phyloP scores from a whole-genome alignment of 2,797 vertebrate genomes.

The Trematomus bernacchii region DNA sequence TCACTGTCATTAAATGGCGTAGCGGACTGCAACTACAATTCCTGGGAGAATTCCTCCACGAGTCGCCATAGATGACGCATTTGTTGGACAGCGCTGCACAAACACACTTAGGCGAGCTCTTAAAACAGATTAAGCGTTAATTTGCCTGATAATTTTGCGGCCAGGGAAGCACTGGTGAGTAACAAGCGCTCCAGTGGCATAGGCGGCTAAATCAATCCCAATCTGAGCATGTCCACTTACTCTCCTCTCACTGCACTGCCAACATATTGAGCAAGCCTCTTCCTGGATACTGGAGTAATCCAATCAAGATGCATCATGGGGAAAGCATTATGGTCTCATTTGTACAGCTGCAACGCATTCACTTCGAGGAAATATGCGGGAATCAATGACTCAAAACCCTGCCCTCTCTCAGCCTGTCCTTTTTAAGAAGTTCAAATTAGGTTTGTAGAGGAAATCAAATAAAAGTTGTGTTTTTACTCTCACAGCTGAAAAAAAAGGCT shows the following conservation, averaged over 20 bases:
- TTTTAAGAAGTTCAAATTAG: constrained; percentile 63
- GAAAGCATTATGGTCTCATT: constrained; percentile 74
- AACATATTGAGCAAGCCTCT: constrained; percentile 63
- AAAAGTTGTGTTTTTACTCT: constrained; percentile 65
- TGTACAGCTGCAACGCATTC: constrained; percentile 59
- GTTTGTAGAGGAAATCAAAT: constrained; percentile 73
- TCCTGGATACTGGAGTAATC: constrained; percentile 70
- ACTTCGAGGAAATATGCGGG: constrained; percentile 57
- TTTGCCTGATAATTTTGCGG: constrained; percentile 55
- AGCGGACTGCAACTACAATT: constrained; percentile 16
- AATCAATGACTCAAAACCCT: constrained; percentile 70
- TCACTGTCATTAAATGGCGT: constrained; percentile 36
- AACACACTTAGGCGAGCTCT: constrained; percentile 31
- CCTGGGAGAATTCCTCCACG: constrained; percentile 23
- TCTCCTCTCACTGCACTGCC: constrained; percentile 51
- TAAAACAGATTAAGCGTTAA: constrained; percentile 35
- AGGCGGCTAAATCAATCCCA: constrained; percentile 62
- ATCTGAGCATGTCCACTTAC: constrained; percentile 57
- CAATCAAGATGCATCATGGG: constrained; percentile 74
- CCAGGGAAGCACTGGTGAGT: constrained; percentile 43
- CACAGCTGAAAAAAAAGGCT: constrained; percentile 22
- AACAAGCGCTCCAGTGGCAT: constrained; percentile 37
- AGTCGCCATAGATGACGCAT: constrained; percentile 30
- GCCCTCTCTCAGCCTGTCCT: constrained; percentile 35
- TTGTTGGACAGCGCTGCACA: constrained; percentile 29